Evolutionary conservation across 2,113 vertebrate genomes (phyloP), one percentile per base, ranked within the genome.

Genomic region (Vimba vimba): DNA sequence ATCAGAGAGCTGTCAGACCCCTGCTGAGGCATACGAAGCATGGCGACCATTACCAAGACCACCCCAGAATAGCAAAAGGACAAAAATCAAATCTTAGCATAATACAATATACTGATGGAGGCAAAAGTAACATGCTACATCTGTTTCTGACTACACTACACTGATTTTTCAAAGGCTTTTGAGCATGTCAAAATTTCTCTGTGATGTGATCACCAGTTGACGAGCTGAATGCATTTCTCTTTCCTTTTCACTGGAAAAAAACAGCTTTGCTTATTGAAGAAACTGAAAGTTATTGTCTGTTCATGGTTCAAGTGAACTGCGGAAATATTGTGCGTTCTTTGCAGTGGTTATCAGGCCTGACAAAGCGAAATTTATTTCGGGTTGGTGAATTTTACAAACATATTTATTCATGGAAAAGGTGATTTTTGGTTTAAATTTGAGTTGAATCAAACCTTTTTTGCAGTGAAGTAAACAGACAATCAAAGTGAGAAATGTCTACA

Each of bases 91-190:
- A 69, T 83, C 68, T 71, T 52, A 71, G 68, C 47, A 57, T 57
- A 83, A 59, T 71, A 57, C 21, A n/a, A 69, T 52, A 23, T 55
- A 82, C 64, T 82, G 21, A 69, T 50, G 23, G 68, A 74, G 36
- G 52, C 50, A 71, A 83, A 83, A 10, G 82, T 52, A 83, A 59
- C 47, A 73, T 43, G 11, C 64, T 36, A 33, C 82, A 83, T 83
- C 82, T 83, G 82, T 83, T 83, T 83, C 52, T 59, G 50, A 57
- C 68, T 83, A 73, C 82, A 74, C 47, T 73, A 83, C 66, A 25
- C 68, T 73, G 82, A 83, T 59, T 83, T 83, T 83, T 83, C 82
- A 83, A 83, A 73, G 82, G 68, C 50, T 83, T 83, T 83, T 57
- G 30, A 59, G 23, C 82, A 69, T 36, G 80, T 82, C 80, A 73